Percentiles rank a stretch among this genome's conserved stretches.
Conservation (phyloP, 2,113 vertebrate species). For the Rhea americana region DNA sequence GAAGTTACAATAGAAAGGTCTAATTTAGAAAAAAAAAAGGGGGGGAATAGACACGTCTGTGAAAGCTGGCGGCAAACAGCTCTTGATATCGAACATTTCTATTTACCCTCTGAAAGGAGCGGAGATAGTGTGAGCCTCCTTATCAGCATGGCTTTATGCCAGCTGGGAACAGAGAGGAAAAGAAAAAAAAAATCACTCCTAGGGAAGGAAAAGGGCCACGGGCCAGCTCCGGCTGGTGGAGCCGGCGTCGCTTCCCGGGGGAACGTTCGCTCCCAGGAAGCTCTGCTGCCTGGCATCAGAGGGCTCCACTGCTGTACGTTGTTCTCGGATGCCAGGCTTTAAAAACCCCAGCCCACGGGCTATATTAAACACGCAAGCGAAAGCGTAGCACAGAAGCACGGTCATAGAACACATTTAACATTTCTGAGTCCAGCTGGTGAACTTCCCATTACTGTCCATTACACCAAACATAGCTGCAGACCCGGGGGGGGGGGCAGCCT, state of each 20-base stretch:
- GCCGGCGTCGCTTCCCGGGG: not conserved
- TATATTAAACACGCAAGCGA: not conserved
- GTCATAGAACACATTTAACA: not conserved
- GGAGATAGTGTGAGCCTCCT: not conserved
- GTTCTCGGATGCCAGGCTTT: not conserved
- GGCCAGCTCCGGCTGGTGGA: not conserved
- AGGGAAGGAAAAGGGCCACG: not conserved
- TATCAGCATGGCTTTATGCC: not conserved
- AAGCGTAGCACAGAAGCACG: not conserved
- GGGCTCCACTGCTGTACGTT: fast-evolving
- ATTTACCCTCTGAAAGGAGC: not conserved
- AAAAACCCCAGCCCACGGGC: fast-evolving
- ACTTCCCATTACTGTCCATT: not conserved
- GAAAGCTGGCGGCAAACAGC: not conserved
- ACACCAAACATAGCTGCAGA: not conserved
- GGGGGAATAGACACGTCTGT: not conserved
- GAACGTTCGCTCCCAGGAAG: fast-evolving
- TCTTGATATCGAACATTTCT: not conserved
- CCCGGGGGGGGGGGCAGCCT: not conserved
- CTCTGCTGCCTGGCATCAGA: not conserved
- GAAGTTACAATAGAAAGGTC: constrained; percentile 59
- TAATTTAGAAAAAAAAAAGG: constrained; percentile 33
- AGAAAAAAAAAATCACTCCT: too few relatives aligned
- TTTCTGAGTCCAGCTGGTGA: not conserved
- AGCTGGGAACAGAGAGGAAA: not conserved